Conservation (phyloP, 2,888 invertebrate genomes). For the Cistogaster globosa region DNA sequence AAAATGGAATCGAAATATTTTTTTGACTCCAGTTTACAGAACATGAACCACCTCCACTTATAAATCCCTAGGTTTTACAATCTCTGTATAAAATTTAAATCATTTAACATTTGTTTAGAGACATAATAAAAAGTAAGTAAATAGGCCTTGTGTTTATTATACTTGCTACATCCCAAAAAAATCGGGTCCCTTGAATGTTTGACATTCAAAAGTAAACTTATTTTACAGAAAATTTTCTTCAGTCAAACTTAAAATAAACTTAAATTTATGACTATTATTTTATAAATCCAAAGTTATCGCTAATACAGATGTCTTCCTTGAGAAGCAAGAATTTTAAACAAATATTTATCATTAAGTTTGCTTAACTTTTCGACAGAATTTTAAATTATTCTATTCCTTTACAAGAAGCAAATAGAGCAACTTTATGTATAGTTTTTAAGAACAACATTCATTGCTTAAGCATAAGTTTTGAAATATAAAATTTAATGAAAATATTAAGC, state of each 20-base stretch:
- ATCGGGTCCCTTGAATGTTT: not conserved
- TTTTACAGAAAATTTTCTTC: slow-evolving; percentile 9
- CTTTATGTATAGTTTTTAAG: not conserved
- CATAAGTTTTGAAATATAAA: not conserved
- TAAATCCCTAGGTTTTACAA: too few relatives aligned
- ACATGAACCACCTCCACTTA: too few relatives aligned
- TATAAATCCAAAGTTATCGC: too few relatives aligned
- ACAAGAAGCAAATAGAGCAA: not conserved
- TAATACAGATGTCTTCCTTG: too few relatives aligned
- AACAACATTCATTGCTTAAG: not conserved
- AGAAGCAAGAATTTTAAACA: slow-evolving; percentile 20
- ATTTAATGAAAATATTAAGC: not conserved
- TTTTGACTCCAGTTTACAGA: too few relatives aligned
- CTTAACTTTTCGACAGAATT: slow-evolving; percentile 56
- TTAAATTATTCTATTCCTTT: slow-evolving; percentile 36
- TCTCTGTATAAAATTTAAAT: too few relatives aligned
- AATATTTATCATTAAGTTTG: slow-evolving; percentile 65
- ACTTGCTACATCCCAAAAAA: too few relatives aligned
- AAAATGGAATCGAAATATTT: too few relatives aligned
- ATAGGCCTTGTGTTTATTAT: too few relatives aligned
- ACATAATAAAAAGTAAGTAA: too few relatives aligned
- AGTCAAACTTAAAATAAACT: slow-evolving; percentile 44
- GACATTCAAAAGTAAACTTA: not conserved
- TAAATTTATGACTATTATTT: slow-evolving; percentile 24
- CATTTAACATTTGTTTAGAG: too few relatives aligned